phyloP scores from a whole-genome alignment of 1,140 invertebrate genomes.

The Dendrolimus kikuchii region DNA sequence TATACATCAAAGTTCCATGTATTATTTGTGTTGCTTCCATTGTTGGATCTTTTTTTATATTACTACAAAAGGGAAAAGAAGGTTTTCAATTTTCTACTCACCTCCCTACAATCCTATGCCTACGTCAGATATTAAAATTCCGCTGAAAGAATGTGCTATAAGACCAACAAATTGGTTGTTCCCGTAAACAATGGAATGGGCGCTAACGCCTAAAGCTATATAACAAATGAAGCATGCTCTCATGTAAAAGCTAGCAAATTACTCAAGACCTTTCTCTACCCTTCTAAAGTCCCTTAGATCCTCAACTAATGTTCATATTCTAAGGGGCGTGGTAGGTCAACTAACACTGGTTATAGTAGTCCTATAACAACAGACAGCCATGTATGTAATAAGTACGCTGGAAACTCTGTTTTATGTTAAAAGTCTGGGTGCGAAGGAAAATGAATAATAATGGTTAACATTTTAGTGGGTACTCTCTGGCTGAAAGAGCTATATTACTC shows the following conservation, averaged over 20 bases:
- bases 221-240: conserved; percentile 55
- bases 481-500: too few relatives aligned
- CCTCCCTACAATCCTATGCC: too few relatives aligned
- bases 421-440: conserved; percentile 18
- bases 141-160: conserved; percentile 46
- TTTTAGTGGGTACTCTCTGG: conserved; percentile 5
- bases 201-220: conserved; percentile 41
- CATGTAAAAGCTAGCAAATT: conserved; percentile 38
- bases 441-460: conserved; percentile 8
- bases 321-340: conserved; percentile 14
- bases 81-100: too few relatives aligned
- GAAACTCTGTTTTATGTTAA: conserved; percentile 42
- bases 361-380: conserved; percentile 39
- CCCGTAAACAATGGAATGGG: conserved; percentile 53
- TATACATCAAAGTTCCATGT: too few relatives aligned
- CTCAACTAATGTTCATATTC: conserved; percentile 6
- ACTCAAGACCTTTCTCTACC: conserved; percentile 19
- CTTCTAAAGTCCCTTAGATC: conserved; percentile 4
- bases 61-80: too few relatives aligned
- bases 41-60: too few relatives aligned
- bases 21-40: too few relatives aligned
- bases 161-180: conserved; percentile 56
- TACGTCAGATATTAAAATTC: conserved; percentile 26
- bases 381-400: conserved; percentile 40
- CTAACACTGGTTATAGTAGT: conserved; percentile 14